Evolutionary conservation across 1,140 invertebrate species (phyloP).

Genomic region (Harpegnathos saltator): DNA sequence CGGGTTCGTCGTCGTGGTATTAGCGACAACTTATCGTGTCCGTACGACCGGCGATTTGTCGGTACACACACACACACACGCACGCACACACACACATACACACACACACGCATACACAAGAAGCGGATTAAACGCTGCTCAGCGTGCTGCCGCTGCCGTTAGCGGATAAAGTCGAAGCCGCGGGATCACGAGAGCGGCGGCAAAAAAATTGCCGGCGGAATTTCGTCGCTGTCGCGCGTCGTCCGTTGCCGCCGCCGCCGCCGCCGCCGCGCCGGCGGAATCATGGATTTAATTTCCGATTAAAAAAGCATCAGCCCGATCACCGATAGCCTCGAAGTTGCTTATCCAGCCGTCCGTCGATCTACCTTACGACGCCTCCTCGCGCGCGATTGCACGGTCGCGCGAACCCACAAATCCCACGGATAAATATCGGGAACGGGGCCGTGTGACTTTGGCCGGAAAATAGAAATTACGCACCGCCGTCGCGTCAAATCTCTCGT

Average conservation of each 20-base stretch:
- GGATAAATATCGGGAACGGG: neutral
- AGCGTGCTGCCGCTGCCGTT: neutral
- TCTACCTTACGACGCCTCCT: neutral
- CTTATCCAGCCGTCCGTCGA: constrained; percentile 14
- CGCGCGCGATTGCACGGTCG: neutral
- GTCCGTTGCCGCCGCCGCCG: neutral
- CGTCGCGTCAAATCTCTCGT: neutral
- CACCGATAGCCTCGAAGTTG: constrained; percentile 23
- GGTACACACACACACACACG: no score
- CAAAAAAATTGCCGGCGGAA: neutral
- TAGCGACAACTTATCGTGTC: constrained; percentile 44
- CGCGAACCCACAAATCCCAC: neutral
- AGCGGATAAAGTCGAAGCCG: constrained; percentile 43
- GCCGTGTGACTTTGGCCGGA: neutral
- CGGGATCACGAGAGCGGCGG: neutral
- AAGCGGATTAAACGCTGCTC: constrained; percentile 52
- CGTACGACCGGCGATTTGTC: constrained; percentile 45
- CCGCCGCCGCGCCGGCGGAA: neutral
- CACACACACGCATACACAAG: no score
- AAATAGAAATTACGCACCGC: neutral
- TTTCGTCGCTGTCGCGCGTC: neutral
- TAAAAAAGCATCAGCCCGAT: constrained; percentile 37
- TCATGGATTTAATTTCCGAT: constrained; percentile 55
- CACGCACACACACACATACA: no score
- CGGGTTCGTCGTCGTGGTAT: constrained; percentile 56